Conservation (phyloP, 2,888 invertebrate genomes). For the Himalopsyche kuldschensis region DNA sequence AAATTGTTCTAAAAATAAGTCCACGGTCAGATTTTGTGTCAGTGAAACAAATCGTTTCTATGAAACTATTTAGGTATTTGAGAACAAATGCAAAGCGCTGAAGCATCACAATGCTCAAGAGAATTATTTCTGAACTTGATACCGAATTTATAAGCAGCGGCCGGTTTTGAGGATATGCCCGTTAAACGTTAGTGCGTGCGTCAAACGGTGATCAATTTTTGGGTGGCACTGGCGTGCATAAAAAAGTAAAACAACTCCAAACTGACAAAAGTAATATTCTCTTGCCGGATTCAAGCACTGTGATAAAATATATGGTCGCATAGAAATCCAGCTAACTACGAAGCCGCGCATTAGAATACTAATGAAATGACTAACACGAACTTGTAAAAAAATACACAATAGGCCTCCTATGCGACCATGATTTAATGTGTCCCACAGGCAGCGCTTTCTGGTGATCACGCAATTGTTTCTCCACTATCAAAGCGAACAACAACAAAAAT, state of each 20-base stretch:
- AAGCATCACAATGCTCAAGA: no score
- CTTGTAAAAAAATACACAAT: slow-evolving; percentile 19
- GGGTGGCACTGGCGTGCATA: background rate
- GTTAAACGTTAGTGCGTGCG: no score
- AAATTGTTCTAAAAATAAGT: no score
- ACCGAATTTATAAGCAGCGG: no score
- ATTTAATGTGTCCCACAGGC: slow-evolving; percentile 27
- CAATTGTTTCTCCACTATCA: slow-evolving; percentile 21
- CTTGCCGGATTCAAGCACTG: slow-evolving; percentile 23
- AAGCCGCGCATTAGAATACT: slow-evolving; percentile 33
- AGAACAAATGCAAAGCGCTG: no score
- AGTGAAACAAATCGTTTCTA: no score
- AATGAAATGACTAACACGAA: slow-evolving; percentile 22
- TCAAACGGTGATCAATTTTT: background rate
- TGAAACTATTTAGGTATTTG: no score
- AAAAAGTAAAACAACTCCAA: slow-evolving; percentile 21
- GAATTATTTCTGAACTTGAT: no score
- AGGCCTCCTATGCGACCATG: slow-evolving; percentile 17
- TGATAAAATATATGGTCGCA: slow-evolving; percentile 26
- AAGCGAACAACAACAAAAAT: slow-evolving; percentile 5
- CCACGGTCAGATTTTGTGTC: no score
- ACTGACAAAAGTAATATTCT: slow-evolving; percentile 26
- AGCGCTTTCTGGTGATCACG: slow-evolving; percentile 18
- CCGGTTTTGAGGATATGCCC: no score
- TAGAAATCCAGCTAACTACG: slow-evolving; percentile 23